phyloP scores from a whole-genome alignment of 2,113 vertebrate species.

The Rhadina sibilatrix region DNA sequence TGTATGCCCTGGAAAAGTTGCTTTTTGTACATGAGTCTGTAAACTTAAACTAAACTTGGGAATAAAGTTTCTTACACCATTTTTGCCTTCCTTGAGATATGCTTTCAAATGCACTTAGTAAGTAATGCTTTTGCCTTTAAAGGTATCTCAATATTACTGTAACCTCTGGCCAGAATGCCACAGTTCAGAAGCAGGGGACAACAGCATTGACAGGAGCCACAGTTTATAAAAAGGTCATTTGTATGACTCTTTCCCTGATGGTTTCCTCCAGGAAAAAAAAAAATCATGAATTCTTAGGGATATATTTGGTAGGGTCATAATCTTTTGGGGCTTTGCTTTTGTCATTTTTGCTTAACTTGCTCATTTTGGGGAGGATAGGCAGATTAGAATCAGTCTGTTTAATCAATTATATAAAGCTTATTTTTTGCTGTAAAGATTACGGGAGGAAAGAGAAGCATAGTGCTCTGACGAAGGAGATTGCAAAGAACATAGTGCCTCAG shows the following conservation, averaged over 20 bases:
- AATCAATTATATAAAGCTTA: not conserved
- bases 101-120: not conserved
- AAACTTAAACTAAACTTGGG: not conserved
- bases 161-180: not conserved
- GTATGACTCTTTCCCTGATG: not conserved
- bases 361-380: not conserved
- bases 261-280: not conserved
- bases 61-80: not conserved
- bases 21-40: not conserved
- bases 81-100: not conserved
- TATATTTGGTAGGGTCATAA: not conserved
- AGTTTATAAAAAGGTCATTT: not conserved
- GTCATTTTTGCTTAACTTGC: rapidly evolving
- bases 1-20: not conserved
- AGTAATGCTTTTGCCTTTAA: not conserved
- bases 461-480: not conserved
- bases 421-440: not conserved
- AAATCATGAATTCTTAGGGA: not conserved
- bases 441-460: not conserved
- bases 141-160: not conserved
- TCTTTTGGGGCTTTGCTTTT: not conserved
- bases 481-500: not conserved
- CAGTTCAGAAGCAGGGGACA: not conserved
- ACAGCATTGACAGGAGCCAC: not conserved
- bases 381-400: not conserved